These are phyloP conservation scores for Gulo gulo DNA, from an alignment of 2,113 vertebrate species.

Conservation along the genomic window DNA sequence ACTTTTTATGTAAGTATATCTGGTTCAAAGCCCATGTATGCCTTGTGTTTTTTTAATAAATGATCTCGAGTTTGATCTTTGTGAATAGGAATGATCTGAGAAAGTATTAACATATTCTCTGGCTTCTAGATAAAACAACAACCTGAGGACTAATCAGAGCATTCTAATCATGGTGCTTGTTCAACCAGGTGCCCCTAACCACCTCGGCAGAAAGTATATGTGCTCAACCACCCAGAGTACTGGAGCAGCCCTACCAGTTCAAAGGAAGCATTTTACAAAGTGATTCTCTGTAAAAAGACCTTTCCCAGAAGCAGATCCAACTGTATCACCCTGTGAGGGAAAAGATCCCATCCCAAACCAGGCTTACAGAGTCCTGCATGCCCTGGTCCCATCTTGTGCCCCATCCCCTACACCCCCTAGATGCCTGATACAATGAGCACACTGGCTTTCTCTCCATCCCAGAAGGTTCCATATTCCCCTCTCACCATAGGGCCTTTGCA, in stretches of 20 bases:
- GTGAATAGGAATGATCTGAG: background rate
- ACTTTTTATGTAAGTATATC: conserved; percentile 90
- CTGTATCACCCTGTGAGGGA: background rate
- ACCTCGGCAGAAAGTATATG: background rate
- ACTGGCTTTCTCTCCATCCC: background rate
- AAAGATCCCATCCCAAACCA: background rate
- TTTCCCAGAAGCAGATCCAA: background rate
- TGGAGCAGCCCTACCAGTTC: background rate
- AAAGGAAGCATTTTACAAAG: background rate
- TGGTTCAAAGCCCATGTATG: background rate
- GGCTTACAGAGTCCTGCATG: background rate
- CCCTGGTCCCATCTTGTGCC: background rate
- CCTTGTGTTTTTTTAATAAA: background rate
- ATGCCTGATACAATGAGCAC: background rate
- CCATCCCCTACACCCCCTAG: too few species aligned
- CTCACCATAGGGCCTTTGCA: background rate
- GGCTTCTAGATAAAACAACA: background rate
- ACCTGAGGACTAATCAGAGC: background rate
- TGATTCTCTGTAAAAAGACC: background rate
- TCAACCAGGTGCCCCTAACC: background rate
- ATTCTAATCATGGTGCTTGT: background rate
- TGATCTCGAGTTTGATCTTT: background rate
- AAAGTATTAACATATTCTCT: background rate
- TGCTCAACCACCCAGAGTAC: background rate
- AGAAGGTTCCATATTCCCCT: background rate